Base-by-base conservation (phyloP, 2,888 invertebrate species). In the Plusia festucae region DNA sequence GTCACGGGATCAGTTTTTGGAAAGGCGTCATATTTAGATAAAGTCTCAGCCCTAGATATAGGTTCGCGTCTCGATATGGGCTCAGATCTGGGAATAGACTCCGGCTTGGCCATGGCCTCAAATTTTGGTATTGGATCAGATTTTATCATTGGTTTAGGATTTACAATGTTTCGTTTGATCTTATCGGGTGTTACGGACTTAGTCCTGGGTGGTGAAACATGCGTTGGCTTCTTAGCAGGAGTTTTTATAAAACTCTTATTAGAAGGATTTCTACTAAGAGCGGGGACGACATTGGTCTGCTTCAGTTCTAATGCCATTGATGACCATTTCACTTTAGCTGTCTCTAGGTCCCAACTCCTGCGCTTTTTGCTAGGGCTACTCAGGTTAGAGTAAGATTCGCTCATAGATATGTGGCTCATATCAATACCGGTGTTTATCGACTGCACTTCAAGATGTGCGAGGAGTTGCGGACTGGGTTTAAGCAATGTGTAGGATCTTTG, bases 401-500 rank as follows among this genome's bases (percentile, higher is more conserved):
- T 95, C 95, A 95, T 95, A 3, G 95, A 95, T 74, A 95, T 94
- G n/a, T 90, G 90, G 34, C 83, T 90, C 76, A 95, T 88, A 56
- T 95, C 95, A 24, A 95, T 87, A 20, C 95, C 95, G 15, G 92
- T 94, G 56, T 84, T 93, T 15, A 92, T 67, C 0, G 95, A 93
- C 70, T 94, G 95, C 72, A 95, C 93, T 85, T 96, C 95, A 54
- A 97, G 90, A 82, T 96, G 96, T 11, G 97, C 97, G 24, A 97
- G 85, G 9, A 98, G 94, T 71, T 96, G 96, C 0, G 97, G 97
- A 83, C 98, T 97, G 0, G 98, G 98, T 22, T 96, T 94, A 0
- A 98, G 96, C 54, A 98, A 89, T 0, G 97, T 97, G 83, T 98
- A 98, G 0, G 98, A 98, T 70, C 97, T 96, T 82, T 97, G 97